These are phyloP conservation scores for Ctenoplectra terminalis DNA, from an alignment of 1,140 invertebrate species.

Conservation along the genomic window DNA sequence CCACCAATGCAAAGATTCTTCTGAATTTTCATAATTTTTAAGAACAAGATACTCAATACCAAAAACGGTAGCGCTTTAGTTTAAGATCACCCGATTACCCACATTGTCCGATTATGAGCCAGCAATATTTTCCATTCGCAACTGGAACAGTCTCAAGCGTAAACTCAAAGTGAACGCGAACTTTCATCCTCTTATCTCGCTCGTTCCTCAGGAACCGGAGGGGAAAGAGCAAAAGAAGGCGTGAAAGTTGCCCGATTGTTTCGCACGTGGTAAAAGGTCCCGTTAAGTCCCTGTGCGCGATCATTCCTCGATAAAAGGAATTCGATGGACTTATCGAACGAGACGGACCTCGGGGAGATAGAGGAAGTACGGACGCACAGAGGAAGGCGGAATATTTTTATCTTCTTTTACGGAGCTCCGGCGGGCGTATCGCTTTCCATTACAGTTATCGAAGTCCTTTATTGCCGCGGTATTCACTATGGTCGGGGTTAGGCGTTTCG, in stretches of 20 bases:
- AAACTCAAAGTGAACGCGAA: constrained; percentile 2
- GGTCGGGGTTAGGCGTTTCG: not conserved
- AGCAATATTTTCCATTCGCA: not conserved
- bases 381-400: not conserved
- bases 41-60: too few species aligned
- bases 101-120: too few species aligned
- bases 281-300: constrained; percentile 33
- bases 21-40: too few species aligned
- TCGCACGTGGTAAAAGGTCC: constrained; percentile 4
- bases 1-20: too few species aligned
- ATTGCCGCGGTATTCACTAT: constrained; percentile 31
- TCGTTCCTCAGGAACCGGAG: not conserved
- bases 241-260: constrained; percentile 44
- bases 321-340: not conserved
- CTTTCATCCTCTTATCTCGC: constrained; percentile 14
- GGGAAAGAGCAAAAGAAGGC: constrained; percentile 5
- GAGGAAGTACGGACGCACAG: not conserved
- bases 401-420: not conserved
- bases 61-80: too few species aligned
- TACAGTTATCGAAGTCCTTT: constrained; percentile 52
- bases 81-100: too few species aligned
- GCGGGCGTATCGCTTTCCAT: constrained; percentile 40
- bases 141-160: not conserved
- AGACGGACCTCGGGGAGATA: not conserved
- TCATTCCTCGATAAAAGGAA: constrained; percentile 9